These are phyloP conservation scores for Leptinotarsa haldemani DNA, from an alignment of 2,888 invertebrate genomes.

Conservation along the genomic window DNA sequence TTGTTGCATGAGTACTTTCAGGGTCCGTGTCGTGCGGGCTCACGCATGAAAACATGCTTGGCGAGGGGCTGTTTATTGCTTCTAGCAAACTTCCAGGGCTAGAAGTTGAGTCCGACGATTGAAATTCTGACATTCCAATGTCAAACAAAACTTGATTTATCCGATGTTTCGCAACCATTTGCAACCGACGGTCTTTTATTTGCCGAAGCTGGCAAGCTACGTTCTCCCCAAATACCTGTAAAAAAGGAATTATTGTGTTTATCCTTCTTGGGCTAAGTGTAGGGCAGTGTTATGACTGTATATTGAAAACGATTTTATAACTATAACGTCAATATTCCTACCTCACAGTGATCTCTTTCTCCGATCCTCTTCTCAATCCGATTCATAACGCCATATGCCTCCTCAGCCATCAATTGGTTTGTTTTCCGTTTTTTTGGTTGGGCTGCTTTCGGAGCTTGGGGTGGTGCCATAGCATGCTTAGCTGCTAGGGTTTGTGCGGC, in stretches of 20 bases:
- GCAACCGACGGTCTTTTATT: constrained; percentile 5
- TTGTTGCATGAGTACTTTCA: too few relatives aligned
- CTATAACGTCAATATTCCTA: constrained; percentile 13
- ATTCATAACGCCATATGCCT: too few relatives aligned
- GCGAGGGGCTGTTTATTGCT: too few relatives aligned
- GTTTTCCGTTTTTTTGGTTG: too few relatives aligned
- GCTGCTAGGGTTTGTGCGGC: neutral
- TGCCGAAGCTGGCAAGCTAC: neutral
- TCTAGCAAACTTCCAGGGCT: too few relatives aligned
- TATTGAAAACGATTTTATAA: neutral
- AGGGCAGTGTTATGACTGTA: constrained; percentile 7
- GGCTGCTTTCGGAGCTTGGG: too few relatives aligned
- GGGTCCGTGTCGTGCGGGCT: too few relatives aligned
- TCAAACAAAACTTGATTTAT: constrained; percentile 5
- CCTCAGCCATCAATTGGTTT: too few relatives aligned
- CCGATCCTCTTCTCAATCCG: neutral
- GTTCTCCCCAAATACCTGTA: constrained; percentile 3
- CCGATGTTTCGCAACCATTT: constrained; percentile 4
- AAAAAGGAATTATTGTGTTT: neutral
- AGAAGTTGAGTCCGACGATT: too few relatives aligned
- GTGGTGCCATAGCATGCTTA: neutral
- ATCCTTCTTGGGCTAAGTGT: neutral
- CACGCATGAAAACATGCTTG: too few relatives aligned
- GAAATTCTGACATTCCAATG: neutral
- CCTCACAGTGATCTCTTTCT: constrained; percentile 13